Conservation (phyloP, 1,140 invertebrate species). For the Drosophila orosa region DNA sequence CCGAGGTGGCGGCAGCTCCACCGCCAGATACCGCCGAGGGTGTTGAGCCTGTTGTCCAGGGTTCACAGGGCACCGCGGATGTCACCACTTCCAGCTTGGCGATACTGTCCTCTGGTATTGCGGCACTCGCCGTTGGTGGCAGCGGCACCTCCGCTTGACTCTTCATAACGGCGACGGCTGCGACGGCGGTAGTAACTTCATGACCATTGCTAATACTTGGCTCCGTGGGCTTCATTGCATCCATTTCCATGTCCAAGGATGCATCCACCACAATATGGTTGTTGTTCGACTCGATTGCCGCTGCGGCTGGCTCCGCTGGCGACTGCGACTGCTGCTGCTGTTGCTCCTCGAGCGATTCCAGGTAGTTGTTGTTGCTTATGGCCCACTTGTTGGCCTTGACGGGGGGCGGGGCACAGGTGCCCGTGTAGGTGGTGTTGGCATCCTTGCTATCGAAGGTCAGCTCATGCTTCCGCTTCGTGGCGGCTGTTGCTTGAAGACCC, state of each 20-base stretch:
- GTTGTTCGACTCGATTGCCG: constrained; percentile 51
- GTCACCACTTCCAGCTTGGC: constrained; percentile 84
- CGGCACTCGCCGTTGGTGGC: constrained; percentile 71
- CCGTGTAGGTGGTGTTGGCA: constrained; percentile 76
- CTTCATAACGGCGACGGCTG: constrained; percentile 35
- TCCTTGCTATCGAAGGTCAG: constrained; percentile 83
- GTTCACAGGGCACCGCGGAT: constrained; percentile 67
- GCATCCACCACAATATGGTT: constrained; percentile 65
- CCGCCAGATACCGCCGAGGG: constrained; percentile 30
- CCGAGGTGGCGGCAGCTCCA: constrained; percentile 15
- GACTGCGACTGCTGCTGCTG: constrained; percentile 49
- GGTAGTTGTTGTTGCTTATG: constrained; percentile 81
- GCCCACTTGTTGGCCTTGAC: constrained; percentile 85
- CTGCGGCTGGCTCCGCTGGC: constrained; percentile 33
- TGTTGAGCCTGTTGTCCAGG: constrained; percentile 66
- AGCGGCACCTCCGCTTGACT: constrained; percentile 74
- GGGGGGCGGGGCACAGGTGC: constrained; percentile 83
- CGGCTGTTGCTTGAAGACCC: constrained; percentile 90
- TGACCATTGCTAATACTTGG: constrained; percentile 79
- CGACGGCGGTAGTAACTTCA: constrained; percentile 73
- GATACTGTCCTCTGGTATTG: constrained; percentile 85
- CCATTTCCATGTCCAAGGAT: constrained; percentile 26
- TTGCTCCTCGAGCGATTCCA: constrained; percentile 77
- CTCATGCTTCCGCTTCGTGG: constrained; percentile 88
- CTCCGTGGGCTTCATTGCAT: constrained; percentile 41